Evolutionary conservation across 2,113 vertebrate species (phyloP).

Genomic region (Macroglossus sobrinus): DNA sequence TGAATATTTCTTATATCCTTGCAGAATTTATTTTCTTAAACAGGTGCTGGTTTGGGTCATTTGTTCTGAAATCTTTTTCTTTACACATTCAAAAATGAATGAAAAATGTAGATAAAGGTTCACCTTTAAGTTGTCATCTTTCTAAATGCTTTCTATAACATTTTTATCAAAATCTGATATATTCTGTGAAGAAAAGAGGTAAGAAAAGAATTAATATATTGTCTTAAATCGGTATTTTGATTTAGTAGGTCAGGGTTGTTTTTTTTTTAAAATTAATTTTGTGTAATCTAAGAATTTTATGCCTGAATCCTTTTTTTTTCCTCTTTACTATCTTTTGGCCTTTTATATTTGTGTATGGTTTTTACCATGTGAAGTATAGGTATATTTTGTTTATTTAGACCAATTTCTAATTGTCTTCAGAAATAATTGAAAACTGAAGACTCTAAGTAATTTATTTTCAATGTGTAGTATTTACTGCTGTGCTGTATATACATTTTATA

Average conservation of each 20-base stretch:
- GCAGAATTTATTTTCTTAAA: neutral
- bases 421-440: slow-evolving; percentile 75
- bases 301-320: slow-evolving; percentile 11
- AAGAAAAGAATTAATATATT: neutral
- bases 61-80: slow-evolving; percentile 9
- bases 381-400: slow-evolving; percentile 79
- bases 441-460: slow-evolving; percentile 85
- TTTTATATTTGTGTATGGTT: slow-evolving; percentile 42
- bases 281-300: slow-evolving; percentile 38
- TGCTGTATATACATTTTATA: slow-evolving; percentile 89
- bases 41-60: neutral
- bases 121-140: neutral
- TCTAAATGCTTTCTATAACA: neutral
- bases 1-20: neutral
- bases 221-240: neutral
- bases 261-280: slow-evolving; percentile 34
- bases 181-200: neutral
- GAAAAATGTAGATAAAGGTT: neutral
- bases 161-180: neutral
- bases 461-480: slow-evolving; percentile 84
- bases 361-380: slow-evolving; percentile 64
- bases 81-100: neutral
- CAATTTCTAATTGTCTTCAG: slow-evolving; percentile 76
- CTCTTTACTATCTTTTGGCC: slow-evolving; percentile 49
- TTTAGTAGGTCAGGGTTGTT: neutral